Evolutionary conservation across 92 coral and sea anemone species (phyloP), one percentile per base, ranked within the genome.

Genomic region (Parazoanthus atlanticus): DNA sequence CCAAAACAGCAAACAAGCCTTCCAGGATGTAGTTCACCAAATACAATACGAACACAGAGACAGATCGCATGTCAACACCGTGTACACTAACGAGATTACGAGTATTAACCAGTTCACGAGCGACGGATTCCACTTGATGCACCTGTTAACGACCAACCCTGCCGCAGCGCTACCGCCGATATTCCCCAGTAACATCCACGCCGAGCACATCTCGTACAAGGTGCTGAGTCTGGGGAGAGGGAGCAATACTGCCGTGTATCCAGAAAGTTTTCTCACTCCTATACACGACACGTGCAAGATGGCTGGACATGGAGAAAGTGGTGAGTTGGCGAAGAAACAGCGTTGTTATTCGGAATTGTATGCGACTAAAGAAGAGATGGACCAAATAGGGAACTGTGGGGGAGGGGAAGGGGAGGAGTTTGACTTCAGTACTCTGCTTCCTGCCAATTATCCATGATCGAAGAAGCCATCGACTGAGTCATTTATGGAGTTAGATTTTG

Each of bases 121-220:
- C 41, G 86, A 83, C 25, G 65, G n/a, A 30, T 83, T 83, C 34
- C 86, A 83, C 28, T 32, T 83, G 41, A 83, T 83, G 76, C 86
- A 83, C 38, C 56, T 83, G 40, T 19, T 83, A 16, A 83, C 86
- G 36, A 83, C 86, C 1, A 83, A 83, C 8, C 86, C 86, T 4
- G 86, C 86, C 66, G 86, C 86, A 5, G 86, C 86, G 1, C 65
- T 83, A 19, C 86, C 86, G 2, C 76, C 86, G 4, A n/a, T 83
- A 38, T 83, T 83, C 31, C 49, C 77, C 0, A 67, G 36, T 11
- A 83, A 29, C 65, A 28, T 66, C 31, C 76, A 83, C 31, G 56
- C 77, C 10, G 77, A 69, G 32, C 86, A 69, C 26, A n/a, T 83
- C n/a, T 41, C 86, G 34, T 83, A 83, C 77, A 69, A 83, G 30